A percentile compares a stretch with the other conserved stretches of the same genome.
Evolutionary conservation across 2,113 vertebrate species (phyloP).

Genomic region (Taxidea taxus): DNA sequence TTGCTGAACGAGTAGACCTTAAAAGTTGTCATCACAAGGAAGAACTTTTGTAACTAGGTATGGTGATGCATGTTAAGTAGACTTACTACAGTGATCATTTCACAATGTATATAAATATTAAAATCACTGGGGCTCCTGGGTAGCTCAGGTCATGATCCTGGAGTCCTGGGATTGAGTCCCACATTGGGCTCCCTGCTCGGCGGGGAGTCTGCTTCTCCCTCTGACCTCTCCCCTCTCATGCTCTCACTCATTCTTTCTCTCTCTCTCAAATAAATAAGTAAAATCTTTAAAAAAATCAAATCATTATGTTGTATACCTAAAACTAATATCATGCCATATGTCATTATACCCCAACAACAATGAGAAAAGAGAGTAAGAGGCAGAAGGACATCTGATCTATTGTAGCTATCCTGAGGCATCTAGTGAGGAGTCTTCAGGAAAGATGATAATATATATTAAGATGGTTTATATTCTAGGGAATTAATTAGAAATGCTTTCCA

Average conservation of each 20-base stretch:
- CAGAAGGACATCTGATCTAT: background rate
- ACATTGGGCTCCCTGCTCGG: no score
- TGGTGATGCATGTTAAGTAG: background rate
- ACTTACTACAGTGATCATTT: background rate
- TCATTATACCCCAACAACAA: background rate
- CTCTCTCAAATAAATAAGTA: no score
- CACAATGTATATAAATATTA: background rate
- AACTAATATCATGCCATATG: background rate
- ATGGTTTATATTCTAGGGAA: background rate
- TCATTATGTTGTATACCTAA: background rate
- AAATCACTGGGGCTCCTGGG: no score
- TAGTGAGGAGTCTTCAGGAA: background rate
- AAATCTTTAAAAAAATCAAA: background rate
- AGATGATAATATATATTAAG: background rate
- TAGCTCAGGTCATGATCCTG: no score
- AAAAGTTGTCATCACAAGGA: background rate
- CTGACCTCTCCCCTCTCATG: no score
- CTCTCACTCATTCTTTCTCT: no score
- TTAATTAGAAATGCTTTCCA: background rate
- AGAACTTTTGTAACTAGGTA: background rate
- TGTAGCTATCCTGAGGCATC: background rate
- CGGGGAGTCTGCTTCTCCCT: no score
- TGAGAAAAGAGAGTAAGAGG: background rate
- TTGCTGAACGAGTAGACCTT: background rate
- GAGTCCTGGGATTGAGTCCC: no score